A percentile compares a stretch with the other conserved stretches of the same genome.
Conservation (phyloP, 2,797 vertebrate species). For the Neostethus bicornis region DNA sequence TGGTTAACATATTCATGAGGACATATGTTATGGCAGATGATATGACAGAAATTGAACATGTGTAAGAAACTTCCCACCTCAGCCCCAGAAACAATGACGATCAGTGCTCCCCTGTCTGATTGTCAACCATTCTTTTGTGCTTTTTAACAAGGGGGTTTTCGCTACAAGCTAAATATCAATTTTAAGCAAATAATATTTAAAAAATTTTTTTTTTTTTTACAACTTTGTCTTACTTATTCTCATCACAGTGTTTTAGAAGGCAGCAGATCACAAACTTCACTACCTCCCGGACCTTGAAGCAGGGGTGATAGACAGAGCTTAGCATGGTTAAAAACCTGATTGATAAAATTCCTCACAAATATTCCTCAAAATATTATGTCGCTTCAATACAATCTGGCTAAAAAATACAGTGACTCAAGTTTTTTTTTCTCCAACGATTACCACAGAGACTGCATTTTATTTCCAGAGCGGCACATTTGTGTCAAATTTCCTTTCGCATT, state of each 20-base stretch:
- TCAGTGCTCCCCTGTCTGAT: conserved; percentile 65
- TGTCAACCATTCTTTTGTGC: conserved; percentile 79
- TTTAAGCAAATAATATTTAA: conserved; percentile 60
- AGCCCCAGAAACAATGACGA: conserved; percentile 56
- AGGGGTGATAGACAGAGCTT: conserved; percentile 23
- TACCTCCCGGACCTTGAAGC: conserved; percentile 13
- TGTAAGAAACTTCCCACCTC: conserved; percentile 42
- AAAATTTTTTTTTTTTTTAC: conserved; percentile 53
- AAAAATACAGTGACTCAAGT: conserved; percentile 33
- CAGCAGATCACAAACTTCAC: conserved; percentile 34
- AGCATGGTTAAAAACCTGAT: conserved; percentile 42
- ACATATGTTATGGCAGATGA: conserved; percentile 40
- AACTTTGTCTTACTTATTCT: conserved; percentile 55
- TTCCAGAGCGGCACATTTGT: conserved; percentile 57
- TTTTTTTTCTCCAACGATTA: conserved; percentile 30
- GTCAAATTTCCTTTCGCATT: background rate
- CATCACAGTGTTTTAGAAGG: conserved; percentile 79
- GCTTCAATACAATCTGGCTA: conserved; percentile 34
- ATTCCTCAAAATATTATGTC: conserved; percentile 32
- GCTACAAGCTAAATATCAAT: conserved; percentile 63
- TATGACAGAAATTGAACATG: conserved; percentile 57
- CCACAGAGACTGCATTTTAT: conserved; percentile 38
- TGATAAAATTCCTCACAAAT: conserved; percentile 32
- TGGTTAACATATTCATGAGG: conserved; percentile 26
- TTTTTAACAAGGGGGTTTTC: conserved; percentile 53